phyloP scores from a whole-genome alignment of 1,140 invertebrate species.

The Listronotus bonariensis region DNA sequence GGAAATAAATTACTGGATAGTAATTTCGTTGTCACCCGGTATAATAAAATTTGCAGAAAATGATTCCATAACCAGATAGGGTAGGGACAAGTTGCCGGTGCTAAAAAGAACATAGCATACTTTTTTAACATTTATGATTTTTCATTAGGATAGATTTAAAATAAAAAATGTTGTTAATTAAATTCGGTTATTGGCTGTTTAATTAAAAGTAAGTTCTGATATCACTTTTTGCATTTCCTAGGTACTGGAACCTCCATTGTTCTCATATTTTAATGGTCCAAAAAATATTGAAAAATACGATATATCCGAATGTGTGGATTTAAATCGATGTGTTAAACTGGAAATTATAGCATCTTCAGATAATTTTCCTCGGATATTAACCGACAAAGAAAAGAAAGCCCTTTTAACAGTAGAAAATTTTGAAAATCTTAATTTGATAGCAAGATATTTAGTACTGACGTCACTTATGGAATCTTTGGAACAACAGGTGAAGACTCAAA shows the following conservation, averaged over 20 bases:
- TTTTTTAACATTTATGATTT: too few species aligned
- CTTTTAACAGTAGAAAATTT: constrained; percentile 44
- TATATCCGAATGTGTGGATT: constrained; percentile 32
- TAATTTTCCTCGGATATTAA: constrained; percentile 27
- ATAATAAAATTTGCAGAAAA: too few species aligned
- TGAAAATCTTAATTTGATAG: constrained; percentile 42
- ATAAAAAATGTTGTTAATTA: background rate
- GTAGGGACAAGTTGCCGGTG: too few species aligned
- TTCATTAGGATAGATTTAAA: too few species aligned
- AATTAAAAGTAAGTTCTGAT: background rate
- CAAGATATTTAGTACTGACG: constrained; percentile 40
- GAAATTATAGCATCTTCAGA: constrained; percentile 33
- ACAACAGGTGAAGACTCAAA: constrained; percentile 21
- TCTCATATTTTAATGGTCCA: constrained; percentile 15
- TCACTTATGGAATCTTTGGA: constrained; percentile 36
- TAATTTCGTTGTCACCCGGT: too few species aligned
- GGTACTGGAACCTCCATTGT: constrained; percentile 25
- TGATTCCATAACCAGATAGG: too few species aligned
- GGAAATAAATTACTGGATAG: too few species aligned
- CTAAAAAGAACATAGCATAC: too few species aligned
- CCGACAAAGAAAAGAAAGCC: constrained; percentile 35
- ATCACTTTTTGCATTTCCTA: constrained; percentile 15
- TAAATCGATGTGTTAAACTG: constrained; percentile 40
- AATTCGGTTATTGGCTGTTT: background rate
- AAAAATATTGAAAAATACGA: constrained; percentile 12